Conservation (phyloP, 2,797 vertebrate species). For the Sphenopsis melanotis region DNA sequence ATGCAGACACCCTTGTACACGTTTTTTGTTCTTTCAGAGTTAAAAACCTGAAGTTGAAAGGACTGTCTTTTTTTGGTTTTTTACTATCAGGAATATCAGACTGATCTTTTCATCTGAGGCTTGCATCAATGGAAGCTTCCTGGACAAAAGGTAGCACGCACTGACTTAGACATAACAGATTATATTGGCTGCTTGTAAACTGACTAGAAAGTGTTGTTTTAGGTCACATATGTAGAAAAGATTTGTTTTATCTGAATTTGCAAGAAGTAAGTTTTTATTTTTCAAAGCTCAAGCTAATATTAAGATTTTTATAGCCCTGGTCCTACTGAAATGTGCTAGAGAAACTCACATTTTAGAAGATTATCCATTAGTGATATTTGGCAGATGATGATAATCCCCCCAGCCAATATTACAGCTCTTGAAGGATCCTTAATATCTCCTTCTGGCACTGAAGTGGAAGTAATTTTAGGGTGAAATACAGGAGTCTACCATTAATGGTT, state of each 20-base stretch:
- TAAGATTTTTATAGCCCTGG: neutral
- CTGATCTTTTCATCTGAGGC: slow-evolving; percentile 79
- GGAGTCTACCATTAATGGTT: neutral
- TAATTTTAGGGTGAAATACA: neutral
- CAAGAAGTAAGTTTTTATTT: neutral
- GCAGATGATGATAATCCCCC: neutral
- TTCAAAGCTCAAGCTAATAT: neutral
- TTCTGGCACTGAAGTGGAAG: neutral
- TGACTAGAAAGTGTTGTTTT: neutral
- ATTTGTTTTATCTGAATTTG: neutral
- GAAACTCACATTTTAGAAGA: neutral
- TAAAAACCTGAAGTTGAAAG: neutral
- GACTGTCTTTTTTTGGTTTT: neutral
- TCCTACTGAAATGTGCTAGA: neutral
- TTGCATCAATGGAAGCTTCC: slow-evolving; percentile 81
- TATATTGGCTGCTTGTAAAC: neutral
- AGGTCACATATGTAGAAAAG: neutral
- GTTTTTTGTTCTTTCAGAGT: neutral
- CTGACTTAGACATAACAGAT: neutral
- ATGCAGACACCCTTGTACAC: neutral
- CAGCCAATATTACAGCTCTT: neutral
- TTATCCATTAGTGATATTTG: neutral
- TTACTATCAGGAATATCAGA: slow-evolving; percentile 56
- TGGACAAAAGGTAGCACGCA: slow-evolving; percentile 75
- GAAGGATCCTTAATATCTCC: neutral